These are phyloP conservation scores for Bombyx mori DNA, from an alignment of 1,140 invertebrate species.

Conservation along the genomic window ASM3026992v2 NC_085129.1:8003501-8004000, in stretches of 20 bases:
- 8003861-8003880: conserved; percentile 14
- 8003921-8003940: too few species aligned
- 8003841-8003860: background rate
- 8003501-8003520: too few species aligned
- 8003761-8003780: conserved; percentile 20
- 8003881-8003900: conserved; percentile 27
- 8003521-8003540: too few species aligned
- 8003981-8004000: too few species aligned
- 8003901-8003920: conserved; percentile 27
- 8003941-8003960: too few species aligned
- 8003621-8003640: conserved; percentile 30
- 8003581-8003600: background rate
- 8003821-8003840: background rate
- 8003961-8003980: too few species aligned
- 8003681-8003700: conserved; percentile 22
- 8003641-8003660: conserved; percentile 48
- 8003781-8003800: conserved; percentile 33
- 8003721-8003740: conserved; percentile 15
- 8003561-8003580: too few species aligned
- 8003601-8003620: background rate
- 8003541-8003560: too few species aligned
- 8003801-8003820: background rate
- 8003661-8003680: conserved; percentile 49
- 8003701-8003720: conserved; percentile 17
- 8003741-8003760: conserved; percentile 33